Base-by-base conservation (phyloP, 1,140 invertebrate genomes). In the Papilio polyxenes region DNA sequence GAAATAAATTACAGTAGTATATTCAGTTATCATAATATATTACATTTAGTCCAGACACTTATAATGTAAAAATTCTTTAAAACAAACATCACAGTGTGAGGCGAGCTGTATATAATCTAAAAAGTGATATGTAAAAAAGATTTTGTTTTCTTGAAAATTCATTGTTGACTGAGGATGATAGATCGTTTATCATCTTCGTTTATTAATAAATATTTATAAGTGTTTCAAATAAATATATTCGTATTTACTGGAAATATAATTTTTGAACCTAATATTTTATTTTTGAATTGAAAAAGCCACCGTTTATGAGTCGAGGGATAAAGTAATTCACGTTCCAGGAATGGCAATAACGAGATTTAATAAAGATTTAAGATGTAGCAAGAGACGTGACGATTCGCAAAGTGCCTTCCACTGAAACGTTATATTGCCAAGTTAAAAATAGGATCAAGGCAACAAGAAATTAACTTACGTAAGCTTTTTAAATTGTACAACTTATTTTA, bases 311-410 rank as follows among this genome's bases (percentile, higher is more conserved):
- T 72, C 65, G 31, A 13, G 13, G 65, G 65, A 72, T 72, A 37
- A 72, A 72, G 65, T 72, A 72, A 72, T 72, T 72, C 65, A 40
- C 65, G 65, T 72, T 72, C 31, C 65, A 72, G 13, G 65, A 72
- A 72, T 40, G 31, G 65, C 31, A 72, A 72, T 72, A 72, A 72
- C 65, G 65, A 37, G 65, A 72, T 72, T 72, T 72, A 72, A 72
- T 72, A 72, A 72, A 72, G 65, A 72, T 72, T 72, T 72, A 72
- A 72, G 65, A 72, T 72, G 65, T 72, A 72, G 65, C 65, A 72
- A 40, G 31, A 31, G 65, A 72, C 65, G 65, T 72, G 65, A 72
- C 65, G 23, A 72, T 37, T 72, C 65, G 65, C 11, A 72, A 72
- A 72, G 65, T 37, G 65, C 31, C 65, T 72, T 37, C 31, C 31